Base-by-base conservation (phyloP, 2,797 vertebrate species). In the Molossus molossus region DNA sequence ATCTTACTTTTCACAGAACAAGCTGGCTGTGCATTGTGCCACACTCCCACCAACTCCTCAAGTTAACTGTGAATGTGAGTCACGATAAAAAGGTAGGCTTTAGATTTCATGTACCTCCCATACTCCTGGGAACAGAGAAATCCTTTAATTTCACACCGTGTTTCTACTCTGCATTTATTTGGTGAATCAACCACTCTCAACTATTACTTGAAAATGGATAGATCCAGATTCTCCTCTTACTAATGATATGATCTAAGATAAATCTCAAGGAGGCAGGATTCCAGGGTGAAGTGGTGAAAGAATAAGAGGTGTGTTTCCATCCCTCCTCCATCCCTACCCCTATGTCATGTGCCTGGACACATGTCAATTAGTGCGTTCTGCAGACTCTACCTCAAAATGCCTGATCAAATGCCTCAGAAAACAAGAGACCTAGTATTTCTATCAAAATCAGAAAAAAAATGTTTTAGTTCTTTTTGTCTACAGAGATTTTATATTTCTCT, bases 91-190 rank as follows among this genome's bases (percentile, higher is more conserved):
- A 83, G 17, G 1, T 29, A 64, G n/a, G 4, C 29, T 73, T 21
- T 62, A 83, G 23, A 64, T 67, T 91, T 77, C 88, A 70, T 53
- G 76, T 53, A 7, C 0, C 1, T 58, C 5, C 5, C 4, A 58
- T 69, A 25, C 72, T 72, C 50, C 17, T 57, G 29, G 21, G 21
- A 60, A 48, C 33, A 80, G 50, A 9, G 77, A 87, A 60, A 69
- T 37, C 9, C 7, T 87, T 82, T 57, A 88, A 70, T 5, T 79
- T 65, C 13, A 50, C 48, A 93, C 64, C 11, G 9, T 67, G 6
- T 85, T 82, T 90, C 45, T 53, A 57, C 25, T 91, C 53, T 77
- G 7, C 60, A 67, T 88, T 81, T 92, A 33, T 14, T 58, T 81
- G 53, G 70, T 67, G 18, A 50, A 37, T 9, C 45, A 48, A 25